phyloP scores from a whole-genome alignment of 92 coral and sea anemone genomes.

The Bergia puertoricense region DNA sequence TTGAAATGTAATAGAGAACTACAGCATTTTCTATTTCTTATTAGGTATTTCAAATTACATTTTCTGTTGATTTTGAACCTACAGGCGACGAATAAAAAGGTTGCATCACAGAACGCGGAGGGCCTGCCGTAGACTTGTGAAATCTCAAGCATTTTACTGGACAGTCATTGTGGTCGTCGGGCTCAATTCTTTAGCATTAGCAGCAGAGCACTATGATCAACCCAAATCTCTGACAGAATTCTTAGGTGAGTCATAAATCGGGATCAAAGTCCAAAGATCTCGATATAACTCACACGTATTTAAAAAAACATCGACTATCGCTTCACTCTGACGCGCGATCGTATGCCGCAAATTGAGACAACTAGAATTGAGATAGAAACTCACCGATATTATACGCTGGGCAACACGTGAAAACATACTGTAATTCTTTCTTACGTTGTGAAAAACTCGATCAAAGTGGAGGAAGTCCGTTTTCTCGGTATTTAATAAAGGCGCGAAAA shows the following conservation, averaged over 20 bases:
- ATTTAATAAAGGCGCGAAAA: no score
- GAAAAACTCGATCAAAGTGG: no score
- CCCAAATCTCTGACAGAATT: conserved; percentile 85
- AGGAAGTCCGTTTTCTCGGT: neutral
- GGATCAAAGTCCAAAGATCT: neutral
- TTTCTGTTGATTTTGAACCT: neutral
- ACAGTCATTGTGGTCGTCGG: conserved; percentile 92
- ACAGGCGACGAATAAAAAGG: conserved; percentile 83
- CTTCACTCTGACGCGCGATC: neutral
- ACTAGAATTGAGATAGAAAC: neutral
- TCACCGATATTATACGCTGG: neutral
- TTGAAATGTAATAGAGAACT: no score
- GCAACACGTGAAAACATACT: neutral
- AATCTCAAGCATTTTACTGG: conserved; percentile 96
- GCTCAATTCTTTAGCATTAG: conserved; percentile 88
- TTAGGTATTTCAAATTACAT: no score
- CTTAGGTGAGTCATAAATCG: conserved; percentile 67
- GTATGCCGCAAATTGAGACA: neutral
- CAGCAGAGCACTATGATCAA: conserved; percentile 94
- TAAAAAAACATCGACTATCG: neutral
- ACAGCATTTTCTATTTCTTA: no score
- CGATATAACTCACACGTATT: neutral
- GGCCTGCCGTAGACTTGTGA: conserved; percentile 84
- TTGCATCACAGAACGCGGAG: conserved; percentile 88
- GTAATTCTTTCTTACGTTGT: no score